Evolutionary conservation across 1,140 invertebrate species (phyloP).

Genomic region (Drosophila nannoptera): DNA sequence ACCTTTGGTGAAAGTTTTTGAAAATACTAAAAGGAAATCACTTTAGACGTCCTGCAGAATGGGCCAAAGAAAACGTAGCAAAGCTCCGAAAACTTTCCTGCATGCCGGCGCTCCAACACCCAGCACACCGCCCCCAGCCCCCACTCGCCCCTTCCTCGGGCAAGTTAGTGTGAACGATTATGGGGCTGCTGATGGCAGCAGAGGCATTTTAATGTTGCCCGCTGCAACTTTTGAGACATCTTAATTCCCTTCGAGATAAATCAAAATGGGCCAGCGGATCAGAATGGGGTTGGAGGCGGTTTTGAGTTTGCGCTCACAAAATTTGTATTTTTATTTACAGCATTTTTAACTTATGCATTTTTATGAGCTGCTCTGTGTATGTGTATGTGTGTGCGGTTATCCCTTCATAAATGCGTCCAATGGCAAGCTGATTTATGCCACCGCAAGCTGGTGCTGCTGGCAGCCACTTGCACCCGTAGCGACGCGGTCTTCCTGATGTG

Average conservation of each 20-base stretch:
- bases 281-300: not conserved
- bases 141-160: slow-evolving; percentile 7
- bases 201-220: slow-evolving; percentile 51
- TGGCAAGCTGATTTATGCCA: slow-evolving; percentile 72
- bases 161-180: slow-evolving; percentile 63
- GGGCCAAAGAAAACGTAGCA: slow-evolving; percentile 54
- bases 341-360: slow-evolving; percentile 67
- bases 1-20: slow-evolving; percentile 74
- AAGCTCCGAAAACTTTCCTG: slow-evolving; percentile 53
- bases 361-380: slow-evolving; percentile 52
- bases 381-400: slow-evolving; percentile 54
- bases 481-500: slow-evolving; percentile 57
- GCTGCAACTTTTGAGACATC: slow-evolving; percentile 72
- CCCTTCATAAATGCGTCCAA: slow-evolving; percentile 75
- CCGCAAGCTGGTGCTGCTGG: slow-evolving; percentile 62
- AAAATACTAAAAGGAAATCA: slow-evolving; percentile 78
- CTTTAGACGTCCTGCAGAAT: slow-evolving; percentile 62
- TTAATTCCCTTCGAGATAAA: slow-evolving; percentile 75
- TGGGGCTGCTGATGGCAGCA: slow-evolving; percentile 39
- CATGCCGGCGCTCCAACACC: not conserved
- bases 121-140: not conserved
- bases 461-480: slow-evolving; percentile 26
- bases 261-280: slow-evolving; percentile 45
- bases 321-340: slow-evolving; percentile 69
- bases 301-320: slow-evolving; percentile 22